Base-by-base conservation (phyloP, 1,140 invertebrate genomes). In the Microvelia longipes region DNA sequence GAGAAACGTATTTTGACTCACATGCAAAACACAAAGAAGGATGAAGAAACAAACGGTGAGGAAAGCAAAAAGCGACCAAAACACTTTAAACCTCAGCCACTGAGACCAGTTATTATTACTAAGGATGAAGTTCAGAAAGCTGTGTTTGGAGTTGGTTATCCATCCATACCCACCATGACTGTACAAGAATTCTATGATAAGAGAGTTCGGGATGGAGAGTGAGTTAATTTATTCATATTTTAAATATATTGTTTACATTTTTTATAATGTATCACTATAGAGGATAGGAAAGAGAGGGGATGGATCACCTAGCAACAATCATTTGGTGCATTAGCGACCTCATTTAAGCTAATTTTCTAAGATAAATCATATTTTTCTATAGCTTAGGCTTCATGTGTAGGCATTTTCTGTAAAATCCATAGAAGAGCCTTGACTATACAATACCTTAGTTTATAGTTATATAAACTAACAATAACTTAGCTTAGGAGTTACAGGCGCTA, bases 151-250 rank as follows among this genome's bases (percentile, higher is more conserved):
- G 81, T 88, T 60, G 97, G 96, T 0, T 99, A 98, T 85, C 96
- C 96, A 0, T 89, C 91, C 77, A 77, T 98, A 69, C 95, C 96
- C 0, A 87, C 91, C 0, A 83, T 95, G 80, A 94, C 93, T 0
- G 90, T 99, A 0, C 88, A 97, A 76, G 96, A 98, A 80, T 98
- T 98, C 81, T 98, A 96, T 79, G 88, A 96, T 66, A 85, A 96
- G 79, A 85, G 93, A 74, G 85, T 93, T 0, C 81, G 84, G 69
- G 89, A 91, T 66, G 93, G 93, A 76, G 83, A 87, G 84, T 91
- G 77, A 83, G 84, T 83, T 72, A n/a, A 62, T 2, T 29, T n/a
- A n/a, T n/a, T n/a, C n/a, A n/a, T n/a, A n/a, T n/a, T 60, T 13
- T 60, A 60, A 13, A 60, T 60, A 13, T 13, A 13, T 13, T 60